A percentile compares a stretch with the other conserved stretches of the same genome.
Evolutionary conservation across 2,113 vertebrate genomes (phyloP).

Genomic region (Panurus biarmicus): DNA sequence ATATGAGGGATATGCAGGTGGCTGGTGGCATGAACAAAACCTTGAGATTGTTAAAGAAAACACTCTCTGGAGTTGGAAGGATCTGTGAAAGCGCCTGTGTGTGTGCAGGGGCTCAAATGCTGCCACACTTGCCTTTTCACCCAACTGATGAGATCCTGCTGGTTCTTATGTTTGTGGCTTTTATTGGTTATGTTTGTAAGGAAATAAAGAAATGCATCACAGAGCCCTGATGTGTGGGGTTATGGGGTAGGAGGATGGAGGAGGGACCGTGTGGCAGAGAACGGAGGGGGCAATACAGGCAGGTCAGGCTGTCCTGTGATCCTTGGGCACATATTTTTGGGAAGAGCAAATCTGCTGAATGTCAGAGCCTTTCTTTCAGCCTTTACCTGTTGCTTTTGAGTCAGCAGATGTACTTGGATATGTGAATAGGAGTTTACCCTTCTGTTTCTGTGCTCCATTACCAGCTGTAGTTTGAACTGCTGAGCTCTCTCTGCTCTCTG

Average conservation of each 20-base stretch:
- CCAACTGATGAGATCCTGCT: background rate
- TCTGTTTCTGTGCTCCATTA: background rate
- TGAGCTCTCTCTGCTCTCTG: background rate
- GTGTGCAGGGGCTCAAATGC: fast-evolving
- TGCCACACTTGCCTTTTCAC: background rate
- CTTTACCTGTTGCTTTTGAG: background rate
- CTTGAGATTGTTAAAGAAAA: background rate
- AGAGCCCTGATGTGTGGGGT: background rate
- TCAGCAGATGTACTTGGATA: background rate
- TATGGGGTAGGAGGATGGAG: background rate
- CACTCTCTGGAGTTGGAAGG: background rate
- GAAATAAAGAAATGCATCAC: background rate
- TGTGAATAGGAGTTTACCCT: background rate
- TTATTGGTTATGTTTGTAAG: background rate
- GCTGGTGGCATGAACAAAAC: background rate
- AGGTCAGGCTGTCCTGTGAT: background rate
- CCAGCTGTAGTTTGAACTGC: background rate
- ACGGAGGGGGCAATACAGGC: background rate
- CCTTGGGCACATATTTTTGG: background rate
- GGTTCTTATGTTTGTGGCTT: background rate
- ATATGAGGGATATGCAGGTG: background rate
- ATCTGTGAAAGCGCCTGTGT: background rate
- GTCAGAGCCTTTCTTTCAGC: background rate
- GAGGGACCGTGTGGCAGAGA: background rate
- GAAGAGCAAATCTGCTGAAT: background rate